Conservation (phyloP, 2,113 vertebrate genomes). For the Daphoenositta chrysoptera region DNA sequence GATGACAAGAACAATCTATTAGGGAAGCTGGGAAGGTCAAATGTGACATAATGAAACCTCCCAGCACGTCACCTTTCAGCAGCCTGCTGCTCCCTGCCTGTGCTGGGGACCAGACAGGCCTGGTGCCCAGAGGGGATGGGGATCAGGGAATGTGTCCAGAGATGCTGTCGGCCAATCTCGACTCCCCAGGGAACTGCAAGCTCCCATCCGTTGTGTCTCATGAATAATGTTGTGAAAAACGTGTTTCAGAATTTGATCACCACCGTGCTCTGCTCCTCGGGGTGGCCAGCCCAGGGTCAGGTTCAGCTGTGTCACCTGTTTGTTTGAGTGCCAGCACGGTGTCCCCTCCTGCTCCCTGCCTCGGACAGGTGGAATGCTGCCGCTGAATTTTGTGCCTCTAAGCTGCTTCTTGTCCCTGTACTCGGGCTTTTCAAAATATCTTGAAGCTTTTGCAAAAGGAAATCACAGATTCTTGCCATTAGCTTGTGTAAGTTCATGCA, state of each 20-base stretch:
- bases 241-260: not conserved
- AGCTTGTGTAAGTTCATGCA: not conserved
- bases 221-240: not conserved
- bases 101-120: accelerated
- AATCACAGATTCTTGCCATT: not conserved
- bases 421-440: not conserved
- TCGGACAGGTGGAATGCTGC: not conserved
- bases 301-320: not conserved
- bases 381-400: not conserved
- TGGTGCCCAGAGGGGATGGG: not conserved
- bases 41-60: not conserved
- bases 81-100: not conserved
- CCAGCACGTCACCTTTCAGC: not conserved
- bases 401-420: not conserved
- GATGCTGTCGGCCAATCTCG: accelerated
- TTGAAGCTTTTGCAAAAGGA: not conserved
- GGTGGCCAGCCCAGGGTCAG: not conserved
- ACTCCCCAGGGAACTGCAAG: not conserved
- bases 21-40: not conserved
- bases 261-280: not conserved
- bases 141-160: not conserved
- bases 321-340: not conserved
- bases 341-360: not conserved
- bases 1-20: not conserved
- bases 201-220: not conserved